Evolutionary conservation across 2,113 vertebrate genomes (phyloP).

Genomic region (Equus przewalskii): DNA sequence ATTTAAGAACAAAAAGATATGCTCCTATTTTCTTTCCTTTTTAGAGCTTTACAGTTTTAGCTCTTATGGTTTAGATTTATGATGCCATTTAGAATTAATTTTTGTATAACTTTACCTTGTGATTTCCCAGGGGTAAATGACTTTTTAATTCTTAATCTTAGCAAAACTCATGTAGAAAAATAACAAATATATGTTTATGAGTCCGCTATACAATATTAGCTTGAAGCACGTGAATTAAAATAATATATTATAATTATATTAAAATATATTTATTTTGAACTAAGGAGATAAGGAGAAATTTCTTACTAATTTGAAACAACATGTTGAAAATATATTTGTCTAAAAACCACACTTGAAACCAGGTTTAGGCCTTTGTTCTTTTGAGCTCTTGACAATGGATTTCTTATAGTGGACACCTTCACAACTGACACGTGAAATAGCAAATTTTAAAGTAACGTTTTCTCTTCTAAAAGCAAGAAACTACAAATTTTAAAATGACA

Average conservation of each 20-base stretch:
- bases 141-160: conserved; percentile 42
- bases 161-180: conserved; percentile 35
- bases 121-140: background rate
- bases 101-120: background rate
- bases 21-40: background rate
- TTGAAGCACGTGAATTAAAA: conserved; percentile 43
- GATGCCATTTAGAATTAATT: conserved; percentile 22
- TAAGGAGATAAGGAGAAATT: background rate
- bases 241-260: background rate
- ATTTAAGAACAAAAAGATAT: conserved; percentile 29
- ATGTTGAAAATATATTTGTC: background rate
- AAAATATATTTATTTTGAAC: conserved; percentile 43
- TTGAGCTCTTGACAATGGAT: background rate
- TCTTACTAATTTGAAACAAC: conserved; percentile 17
- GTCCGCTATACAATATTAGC: background rate
- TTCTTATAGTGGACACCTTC: background rate
- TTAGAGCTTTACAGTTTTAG: conserved; percentile 1
- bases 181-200: background rate
- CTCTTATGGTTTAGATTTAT: conserved; percentile 24
- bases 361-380: background rate
- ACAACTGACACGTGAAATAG: background rate
- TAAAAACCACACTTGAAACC: background rate
- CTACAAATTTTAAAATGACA: conserved; percentile 13
- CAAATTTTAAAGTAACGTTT: background rate
- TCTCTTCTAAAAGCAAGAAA: conserved; percentile 40